phyloP scores from a whole-genome alignment of 2,113 vertebrate genomes.

The Seriola dumerili region DNA sequence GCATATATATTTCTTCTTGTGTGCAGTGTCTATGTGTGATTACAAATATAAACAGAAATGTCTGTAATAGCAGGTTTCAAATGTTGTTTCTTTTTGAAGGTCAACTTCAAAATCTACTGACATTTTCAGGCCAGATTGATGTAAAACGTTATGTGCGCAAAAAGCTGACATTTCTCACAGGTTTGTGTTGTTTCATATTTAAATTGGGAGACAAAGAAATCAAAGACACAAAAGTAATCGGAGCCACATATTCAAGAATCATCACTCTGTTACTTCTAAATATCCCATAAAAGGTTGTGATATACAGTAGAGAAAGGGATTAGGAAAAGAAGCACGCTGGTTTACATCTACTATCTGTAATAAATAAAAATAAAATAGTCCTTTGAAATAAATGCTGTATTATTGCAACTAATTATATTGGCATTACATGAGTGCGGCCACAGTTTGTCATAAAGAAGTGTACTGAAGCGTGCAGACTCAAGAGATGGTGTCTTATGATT shows the following conservation, averaged over 20 bases:
- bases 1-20: background rate
- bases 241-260: slow-evolving; percentile 11
- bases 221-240: slow-evolving; percentile 29
- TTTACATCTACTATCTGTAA: background rate
- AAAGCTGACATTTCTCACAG: slow-evolving; percentile 70
- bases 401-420: slow-evolving; percentile 17
- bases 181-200: slow-evolving; percentile 49
- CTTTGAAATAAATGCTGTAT: slow-evolving; percentile 18
- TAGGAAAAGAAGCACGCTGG: background rate
- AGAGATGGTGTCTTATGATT: slow-evolving; percentile 19
- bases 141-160: slow-evolving; percentile 46
- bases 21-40: slow-evolving; percentile 2
- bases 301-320: background rate
- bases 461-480: background rate
- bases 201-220: slow-evolving; percentile 48
- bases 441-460: slow-evolving; percentile 9
- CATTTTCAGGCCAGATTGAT: slow-evolving; percentile 67
- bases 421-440: slow-evolving; percentile 18
- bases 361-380: background rate
- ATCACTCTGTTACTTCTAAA: background rate
- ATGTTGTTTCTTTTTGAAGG: slow-evolving; percentile 74
- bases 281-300: slow-evolving; percentile 23
- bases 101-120: slow-evolving; percentile 75
- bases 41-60: slow-evolving; percentile 32
- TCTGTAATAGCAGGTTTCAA: slow-evolving; percentile 59